Base-by-base conservation (phyloP, 2,888 invertebrate species). In the Drosophila antonietae region DNA sequence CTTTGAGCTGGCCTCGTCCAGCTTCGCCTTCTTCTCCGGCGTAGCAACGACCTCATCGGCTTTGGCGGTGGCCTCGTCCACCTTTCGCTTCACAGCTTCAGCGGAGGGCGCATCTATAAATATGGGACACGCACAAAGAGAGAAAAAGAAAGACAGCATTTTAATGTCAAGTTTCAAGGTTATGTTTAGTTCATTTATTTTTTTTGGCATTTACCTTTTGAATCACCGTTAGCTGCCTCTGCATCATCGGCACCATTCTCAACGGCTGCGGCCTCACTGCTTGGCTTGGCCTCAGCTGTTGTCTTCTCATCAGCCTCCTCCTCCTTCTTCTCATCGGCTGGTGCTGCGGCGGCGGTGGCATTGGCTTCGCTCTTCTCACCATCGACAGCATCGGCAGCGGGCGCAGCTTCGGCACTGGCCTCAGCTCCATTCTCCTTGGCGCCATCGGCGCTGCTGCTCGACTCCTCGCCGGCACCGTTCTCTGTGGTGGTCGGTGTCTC, bases 41-140 rank as follows among this genome's bases (percentile, higher is more conserved):
- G 93, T 92, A 75, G 92, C 92, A 70, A 88, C 90, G 63, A 91
- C 90, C 73, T 91, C 93, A 68, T 92, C 92, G 70, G 89, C 84
- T 88, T 92, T 92, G 69, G 81, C 83, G 62, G 88, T 81, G 55
- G 81, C 57, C 62, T 90, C 91, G 43, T 88, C 89, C 43, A 92
- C 92, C 92, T 93, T 93, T 89, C 93, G 92, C 87, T 93, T 93
- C 9, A 93, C 93, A 41, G 93, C 91, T 80, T 93, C 93, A 78
- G 91, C 90, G 71, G 91, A 90, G 72, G 92, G 91, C 71, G 92
- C 91, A 77, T 91, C 91, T 91, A 43, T 91, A 43, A n/a, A 53
- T 44, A 4, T 15, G 53, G 23, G n/a, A 15, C 41, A 10, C 31
- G 47, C 18, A 12, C 15, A 41, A 1, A n/a, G 4, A 18, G 4